Evolutionary conservation across 2,113 vertebrate species (phyloP), one percentile per base, ranked within the genome.

Genomic region (Chaetodon trifascialis): DNA sequence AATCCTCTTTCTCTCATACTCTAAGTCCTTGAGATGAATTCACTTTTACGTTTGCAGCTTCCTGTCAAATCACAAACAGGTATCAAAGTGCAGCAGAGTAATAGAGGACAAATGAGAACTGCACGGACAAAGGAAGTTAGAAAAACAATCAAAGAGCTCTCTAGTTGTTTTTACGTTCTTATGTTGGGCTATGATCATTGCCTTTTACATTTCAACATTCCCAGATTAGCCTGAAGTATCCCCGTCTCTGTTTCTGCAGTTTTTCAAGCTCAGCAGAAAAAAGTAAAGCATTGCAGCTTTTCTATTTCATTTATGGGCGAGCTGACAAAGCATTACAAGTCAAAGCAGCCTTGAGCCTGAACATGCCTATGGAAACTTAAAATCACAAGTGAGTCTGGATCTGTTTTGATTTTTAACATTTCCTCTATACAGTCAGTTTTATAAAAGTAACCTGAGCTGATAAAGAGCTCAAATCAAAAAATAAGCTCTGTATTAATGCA

Each of bases 311-410:
- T 78, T 49, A 67, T 44, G 69, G 30, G 34, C 7, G 7, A 72
- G 82, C 81, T 82, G 84, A 85, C 82, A 79, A 73, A 69, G 78
- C 74, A 76, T 55, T 62, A 54, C 15, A 40, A 74, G 52, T 75
- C 56, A 67, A 56, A 58, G 65, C 64, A 73, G 84, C 70, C 81
- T 68, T 72, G 38, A 80, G 11, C 30, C 30, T 58, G 58, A 71
- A 76, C 70, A 72, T 17, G 40, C n/a, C 44, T 66, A 19, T 72
- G 69, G 23, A 55, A 52, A 60, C 36, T 17, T 63, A 62, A 73
- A 46, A 52, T 7, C 17, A 16, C 4, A 30, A 54, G 25, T 73
- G 14, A 30, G 51, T 66, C 12, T 10, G 49, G 16, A 30, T 6
- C 4, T 11, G 8, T 34, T 44, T 12, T 17, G 4, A 63, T 7